phyloP scores from a whole-genome alignment of 2,797 vertebrate species.

The Hydrocynus forskahlii region DNA sequence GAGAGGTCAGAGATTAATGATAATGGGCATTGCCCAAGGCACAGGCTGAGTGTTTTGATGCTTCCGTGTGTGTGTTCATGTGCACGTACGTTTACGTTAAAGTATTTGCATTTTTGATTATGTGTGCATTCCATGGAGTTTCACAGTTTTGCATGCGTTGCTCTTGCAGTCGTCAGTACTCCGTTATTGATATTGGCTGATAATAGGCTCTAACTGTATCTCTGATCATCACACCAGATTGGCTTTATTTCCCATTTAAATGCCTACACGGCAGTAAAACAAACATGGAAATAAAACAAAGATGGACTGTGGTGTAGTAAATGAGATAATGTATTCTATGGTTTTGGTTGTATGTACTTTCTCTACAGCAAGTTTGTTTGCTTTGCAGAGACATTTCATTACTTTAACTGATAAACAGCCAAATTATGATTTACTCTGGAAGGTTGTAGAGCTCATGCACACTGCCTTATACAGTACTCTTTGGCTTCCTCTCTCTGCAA shows the following conservation, averaged over 20 bases:
- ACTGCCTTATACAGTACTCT: conserved; percentile 5
- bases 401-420: background rate
- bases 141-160: conserved; percentile 2
- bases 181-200: conserved; percentile 19
- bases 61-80: background rate
- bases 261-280: background rate
- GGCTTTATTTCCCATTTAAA: conserved; percentile 5
- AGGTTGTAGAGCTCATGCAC: background rate
- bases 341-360: background rate
- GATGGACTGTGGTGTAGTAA: background rate
- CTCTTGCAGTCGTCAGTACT: background rate
- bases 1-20: background rate
- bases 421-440: conserved; percentile 2
- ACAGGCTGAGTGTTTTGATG: background rate
- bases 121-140: background rate
- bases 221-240: background rate
- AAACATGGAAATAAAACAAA: background rate
- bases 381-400: conserved; percentile 4
- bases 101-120: background rate
- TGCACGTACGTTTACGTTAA: background rate
- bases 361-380: background rate
- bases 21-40: background rate
- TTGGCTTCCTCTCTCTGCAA: background rate
- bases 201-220: conserved; percentile 19
- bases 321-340: background rate